Evolutionary conservation across 1,140 invertebrate genomes (phyloP).

Genomic region (Telenomus remus): DNA sequence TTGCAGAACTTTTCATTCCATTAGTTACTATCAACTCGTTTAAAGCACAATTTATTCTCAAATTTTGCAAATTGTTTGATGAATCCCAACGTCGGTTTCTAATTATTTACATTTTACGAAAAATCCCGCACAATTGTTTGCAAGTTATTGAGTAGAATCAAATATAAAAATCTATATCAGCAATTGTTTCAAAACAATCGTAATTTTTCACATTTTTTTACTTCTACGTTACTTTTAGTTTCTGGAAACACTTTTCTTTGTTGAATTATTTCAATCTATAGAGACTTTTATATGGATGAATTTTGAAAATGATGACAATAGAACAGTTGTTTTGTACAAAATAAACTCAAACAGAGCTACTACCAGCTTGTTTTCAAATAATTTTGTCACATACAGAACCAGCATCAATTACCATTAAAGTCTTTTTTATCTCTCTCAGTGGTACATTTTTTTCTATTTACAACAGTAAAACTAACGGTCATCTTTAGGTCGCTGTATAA

Average conservation of each 20-base stretch:
- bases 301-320: no score
- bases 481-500: constrained; percentile 42
- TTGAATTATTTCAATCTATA: constrained; percentile 21
- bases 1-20: constrained; percentile 14
- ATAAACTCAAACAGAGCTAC: no score
- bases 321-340: no score
- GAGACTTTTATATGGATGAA: not conserved
- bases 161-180: constrained; percentile 22
- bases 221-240: constrained; percentile 15
- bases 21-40: constrained; percentile 33
- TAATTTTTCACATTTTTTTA: not conserved
- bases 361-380: no score
- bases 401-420: constrained; percentile 46
- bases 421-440: constrained; percentile 54
- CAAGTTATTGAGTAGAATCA: constrained; percentile 8
- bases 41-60: constrained; percentile 33
- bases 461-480: constrained; percentile 44
- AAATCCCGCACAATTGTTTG: no score
- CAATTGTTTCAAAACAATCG: not conserved
- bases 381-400: constrained; percentile 37
- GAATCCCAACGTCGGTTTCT: constrained; percentile 8
- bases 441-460: constrained; percentile 48
- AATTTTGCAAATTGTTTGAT: constrained; percentile 26
- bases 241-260: constrained; percentile 7
- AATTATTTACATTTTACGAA: constrained; percentile 33